Evolutionary conservation across 2,113 vertebrate species (phyloP), one percentile per base, ranked within the genome.

Genomic region (Gobius niger): DNA sequence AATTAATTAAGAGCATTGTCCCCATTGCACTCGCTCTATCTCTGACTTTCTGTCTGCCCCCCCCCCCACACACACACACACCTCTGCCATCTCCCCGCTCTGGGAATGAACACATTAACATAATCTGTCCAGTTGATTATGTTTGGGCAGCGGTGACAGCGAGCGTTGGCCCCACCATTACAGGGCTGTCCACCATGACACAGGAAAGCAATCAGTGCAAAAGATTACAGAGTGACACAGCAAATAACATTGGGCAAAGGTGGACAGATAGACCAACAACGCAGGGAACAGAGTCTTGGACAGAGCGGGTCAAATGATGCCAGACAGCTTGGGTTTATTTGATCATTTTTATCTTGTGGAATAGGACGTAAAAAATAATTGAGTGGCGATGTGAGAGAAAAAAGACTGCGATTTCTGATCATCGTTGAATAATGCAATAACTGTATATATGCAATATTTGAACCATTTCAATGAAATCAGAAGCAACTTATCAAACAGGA

Each of bases 81-180:
- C 59, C 8, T 42, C 54, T 44, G 60, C 67, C 51, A 56, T 64
- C 75, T 16, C 67, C 50, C 19, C 49, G 73, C 73, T 68, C 63
- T 16, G 0, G 13, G 53, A 67, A 68, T 51, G 72, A 63, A 59
- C 0, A 15, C 76, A 78, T 88, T 87, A 87, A 57, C 78, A 87
- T 88, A 85, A 87, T 85, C 85, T 85, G 76, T 82, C 76, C 78
- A 46, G 74, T 64, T 82, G 86, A 87, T 87, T 84, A 63, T 82
- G 81, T 88, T 82, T 84, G 82, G 75, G 79, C 78, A 68, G 80
- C 53, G 13, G 73, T 76, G 86, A 84, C 85, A 82, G 69, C 74
- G 79, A 84, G 76, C 75, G 73, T 62, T 54, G 67, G 73, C 65
- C 63, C 72, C 68, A 76, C 9, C 71, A 52, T 75, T 49, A 60